These are phyloP conservation scores for Liodrosophila aerea DNA, from an alignment of 2,888 invertebrate genomes.

Conservation along the genomic window DNA sequence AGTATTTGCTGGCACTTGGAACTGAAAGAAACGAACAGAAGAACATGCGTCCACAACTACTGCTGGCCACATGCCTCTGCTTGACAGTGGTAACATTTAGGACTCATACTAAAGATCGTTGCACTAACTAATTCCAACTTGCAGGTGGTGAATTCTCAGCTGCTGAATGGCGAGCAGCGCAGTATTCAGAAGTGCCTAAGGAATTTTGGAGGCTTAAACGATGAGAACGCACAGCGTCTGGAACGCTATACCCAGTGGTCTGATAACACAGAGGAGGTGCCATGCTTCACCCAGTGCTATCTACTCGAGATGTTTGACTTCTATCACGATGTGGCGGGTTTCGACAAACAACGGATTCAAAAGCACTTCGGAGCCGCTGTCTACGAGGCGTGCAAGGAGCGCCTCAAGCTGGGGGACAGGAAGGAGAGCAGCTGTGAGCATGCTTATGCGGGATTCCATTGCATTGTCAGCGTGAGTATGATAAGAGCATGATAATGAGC, in stretches of 20 bases:
- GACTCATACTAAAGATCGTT: too few species aligned
- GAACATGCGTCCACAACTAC: slow-evolving; percentile 37
- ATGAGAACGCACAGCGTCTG: slow-evolving; percentile 59
- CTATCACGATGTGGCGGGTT: slow-evolving; percentile 64
- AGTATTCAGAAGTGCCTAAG: slow-evolving; percentile 62
- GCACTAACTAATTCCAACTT: too few species aligned
- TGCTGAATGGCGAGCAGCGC: slow-evolving; percentile 51
- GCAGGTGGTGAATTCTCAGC: slow-evolving; percentile 27
- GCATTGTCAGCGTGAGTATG: slow-evolving; percentile 73
- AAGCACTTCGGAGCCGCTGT: slow-evolving; percentile 67
- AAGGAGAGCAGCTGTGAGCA: slow-evolving; percentile 58
- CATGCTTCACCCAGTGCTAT: slow-evolving; percentile 78
- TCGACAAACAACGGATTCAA: slow-evolving; percentile 53
- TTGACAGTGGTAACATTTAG: slow-evolving; percentile 50
- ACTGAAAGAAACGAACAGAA: slow-evolving; percentile 27
- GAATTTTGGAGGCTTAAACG: slow-evolving; percentile 66
- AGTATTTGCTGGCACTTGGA: slow-evolving; percentile 58
- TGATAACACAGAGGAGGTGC: slow-evolving; percentile 70
- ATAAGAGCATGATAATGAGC: slow-evolving; percentile 25
- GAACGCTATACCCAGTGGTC: slow-evolving; percentile 75
- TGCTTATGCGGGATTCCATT: slow-evolving; percentile 78
- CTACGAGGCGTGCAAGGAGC: slow-evolving; percentile 66
- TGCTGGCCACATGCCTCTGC: slow-evolving; percentile 26
- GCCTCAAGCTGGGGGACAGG: slow-evolving; percentile 39
- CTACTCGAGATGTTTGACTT: slow-evolving; percentile 71